phyloP scores from a whole-genome alignment of 2,888 invertebrate genomes.

The Tuta absoluta region DNA sequence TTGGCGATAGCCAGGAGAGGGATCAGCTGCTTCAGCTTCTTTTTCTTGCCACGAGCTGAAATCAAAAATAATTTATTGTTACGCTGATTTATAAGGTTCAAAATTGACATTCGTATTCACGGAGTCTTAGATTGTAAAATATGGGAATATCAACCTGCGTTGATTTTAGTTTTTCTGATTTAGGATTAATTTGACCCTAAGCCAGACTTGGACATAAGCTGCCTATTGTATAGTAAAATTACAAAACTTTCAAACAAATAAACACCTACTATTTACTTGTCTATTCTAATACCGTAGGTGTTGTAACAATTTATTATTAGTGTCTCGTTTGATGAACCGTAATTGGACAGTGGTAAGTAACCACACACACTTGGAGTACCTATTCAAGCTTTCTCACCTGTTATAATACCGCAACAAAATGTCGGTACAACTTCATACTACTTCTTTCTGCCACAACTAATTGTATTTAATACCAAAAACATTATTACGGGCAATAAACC shows the following conservation, averaged over 20 bases:
- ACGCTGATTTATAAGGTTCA: too few species aligned
- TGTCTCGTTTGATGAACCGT: background rate
- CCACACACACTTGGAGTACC: background rate
- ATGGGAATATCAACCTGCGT: too few species aligned
- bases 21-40: slow-evolving; percentile 88
- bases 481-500: slow-evolving; percentile 20
- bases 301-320: background rate
- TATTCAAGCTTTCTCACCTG: background rate
- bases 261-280: background rate
- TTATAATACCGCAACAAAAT: background rate
- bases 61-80: background rate
- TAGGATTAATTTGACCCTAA: too few species aligned
- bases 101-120: too few species aligned
- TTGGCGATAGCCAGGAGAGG: slow-evolving; percentile 89
- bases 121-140: too few species aligned
- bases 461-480: slow-evolving; percentile 21
- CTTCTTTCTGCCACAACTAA: slow-evolving; percentile 15
- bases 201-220: too few species aligned
- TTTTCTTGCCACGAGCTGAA: slow-evolving; percentile 89
- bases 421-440: background rate
- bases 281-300: background rate
- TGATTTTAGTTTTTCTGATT: too few species aligned
- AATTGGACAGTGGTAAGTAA: background rate
- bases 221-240: too few species aligned
- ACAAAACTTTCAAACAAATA: background rate